Percentiles rank a stretch among this genome's conserved stretches.
Evolutionary conservation across 2,888 invertebrate genomes (phyloP).

Genomic region (Drosophila dives): DNA sequence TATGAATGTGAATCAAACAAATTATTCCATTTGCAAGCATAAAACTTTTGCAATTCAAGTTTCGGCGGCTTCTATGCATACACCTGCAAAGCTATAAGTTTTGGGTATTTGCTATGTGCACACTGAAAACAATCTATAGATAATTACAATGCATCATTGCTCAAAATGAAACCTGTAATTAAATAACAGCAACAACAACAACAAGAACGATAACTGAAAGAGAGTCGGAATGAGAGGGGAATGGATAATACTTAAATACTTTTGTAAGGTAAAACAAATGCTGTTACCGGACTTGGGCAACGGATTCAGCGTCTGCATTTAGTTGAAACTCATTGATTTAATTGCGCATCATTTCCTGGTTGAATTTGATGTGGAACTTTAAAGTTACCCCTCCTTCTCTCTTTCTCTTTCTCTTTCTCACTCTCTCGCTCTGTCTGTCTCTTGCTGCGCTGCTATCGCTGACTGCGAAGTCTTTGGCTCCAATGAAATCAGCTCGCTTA

Average conservation of each 20-base stretch:
- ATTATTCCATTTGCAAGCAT: constrained; percentile 11
- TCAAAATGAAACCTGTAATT: constrained; percentile 66
- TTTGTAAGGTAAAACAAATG: constrained; percentile 44
- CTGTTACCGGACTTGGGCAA: constrained; percentile 11
- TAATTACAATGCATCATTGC: constrained; percentile 68
- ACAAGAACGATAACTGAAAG: constrained; percentile 29
- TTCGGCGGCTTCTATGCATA: constrained; percentile 10
- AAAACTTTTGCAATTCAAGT: constrained; percentile 9
- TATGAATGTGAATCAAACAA: constrained; percentile 6
- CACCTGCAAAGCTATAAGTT: not conserved
- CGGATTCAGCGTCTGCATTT: constrained; percentile 53
- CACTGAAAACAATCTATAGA: constrained; percentile 35
- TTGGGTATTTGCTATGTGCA: constrained; percentile 15
- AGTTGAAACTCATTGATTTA: constrained; percentile 82
- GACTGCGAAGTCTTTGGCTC: constrained; percentile 33
- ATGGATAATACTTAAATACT: constrained; percentile 45
- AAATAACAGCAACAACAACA: constrained; percentile 30
- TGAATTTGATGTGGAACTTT: constrained; percentile 73
- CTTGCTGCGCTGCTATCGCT: constrained; percentile 6
- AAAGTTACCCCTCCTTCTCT: constrained; percentile 21
- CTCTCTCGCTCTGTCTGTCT: constrained; percentile 6
- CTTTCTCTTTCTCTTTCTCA: not conserved
- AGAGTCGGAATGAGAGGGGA: constrained; percentile 6
- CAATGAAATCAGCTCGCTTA: constrained; percentile 71
- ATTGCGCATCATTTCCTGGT: constrained; percentile 85